A percentile compares a stretch with the other conserved stretches of the same genome.
Evolutionary conservation across 2,113 vertebrate species (phyloP).

Genomic region (Argyrosomus japonicus): DNA sequence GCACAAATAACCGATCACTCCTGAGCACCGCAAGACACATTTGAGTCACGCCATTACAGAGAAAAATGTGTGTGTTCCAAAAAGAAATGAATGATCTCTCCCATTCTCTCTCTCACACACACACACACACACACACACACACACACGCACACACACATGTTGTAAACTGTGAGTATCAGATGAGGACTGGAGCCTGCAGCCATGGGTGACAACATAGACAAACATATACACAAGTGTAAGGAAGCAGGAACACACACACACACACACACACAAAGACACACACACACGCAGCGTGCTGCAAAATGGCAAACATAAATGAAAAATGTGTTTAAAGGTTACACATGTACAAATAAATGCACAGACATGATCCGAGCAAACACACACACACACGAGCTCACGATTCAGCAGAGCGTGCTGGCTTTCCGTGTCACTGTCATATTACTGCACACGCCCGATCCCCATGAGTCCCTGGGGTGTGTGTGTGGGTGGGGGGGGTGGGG

Average conservation of each 20-base stretch:
- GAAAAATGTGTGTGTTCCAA: background rate
- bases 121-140: too few relatives aligned
- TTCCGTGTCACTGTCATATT: conserved; percentile 77
- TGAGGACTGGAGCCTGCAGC: conserved; percentile 59
- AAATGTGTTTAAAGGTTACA: conserved; percentile 33
- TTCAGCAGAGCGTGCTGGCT: conserved; percentile 60
- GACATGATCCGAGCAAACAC: conserved; percentile 32
- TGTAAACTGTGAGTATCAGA: conserved; percentile 52
- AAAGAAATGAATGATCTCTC: conserved; percentile 8
- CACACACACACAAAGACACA: conserved; percentile 21
- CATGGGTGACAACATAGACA: conserved; percentile 53
- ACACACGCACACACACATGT: conserved; percentile 20
- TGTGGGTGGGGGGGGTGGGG: too few relatives aligned
- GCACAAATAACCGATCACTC: conserved; percentile 30
- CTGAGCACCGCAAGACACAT: conserved; percentile 18
- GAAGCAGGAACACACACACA: conserved; percentile 10
- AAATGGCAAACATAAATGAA: conserved; percentile 13
- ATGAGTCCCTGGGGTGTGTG: conserved; percentile 23
- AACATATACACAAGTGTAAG: conserved; percentile 12
- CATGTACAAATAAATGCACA: conserved; percentile 46
- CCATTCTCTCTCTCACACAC: background rate
- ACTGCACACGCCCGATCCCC: conserved; percentile 58
- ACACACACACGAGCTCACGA: conserved; percentile 53
- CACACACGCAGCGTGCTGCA: background rate
- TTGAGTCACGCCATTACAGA: conserved; percentile 25